A percentile compares a stretch with the other conserved stretches of the same genome.
phyloP scores from a whole-genome alignment of 2,888 invertebrate species.

The Lacanobia wlatinum region DNA sequence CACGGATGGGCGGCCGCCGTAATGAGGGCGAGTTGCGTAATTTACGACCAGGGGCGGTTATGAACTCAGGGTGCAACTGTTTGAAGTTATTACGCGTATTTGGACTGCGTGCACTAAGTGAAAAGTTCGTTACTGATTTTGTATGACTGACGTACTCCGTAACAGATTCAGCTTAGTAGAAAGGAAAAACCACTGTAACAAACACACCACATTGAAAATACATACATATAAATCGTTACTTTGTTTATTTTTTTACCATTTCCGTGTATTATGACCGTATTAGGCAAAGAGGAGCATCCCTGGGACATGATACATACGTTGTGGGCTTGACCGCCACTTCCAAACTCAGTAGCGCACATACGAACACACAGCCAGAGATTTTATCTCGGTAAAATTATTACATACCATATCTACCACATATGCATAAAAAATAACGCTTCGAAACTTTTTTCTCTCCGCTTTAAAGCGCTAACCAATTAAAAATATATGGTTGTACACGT shows the following conservation, averaged over 20 bases:
- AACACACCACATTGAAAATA: not conserved
- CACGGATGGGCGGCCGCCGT: conserved; percentile 84
- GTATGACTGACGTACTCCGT: conserved; percentile 1
- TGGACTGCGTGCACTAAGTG: conserved; percentile 71
- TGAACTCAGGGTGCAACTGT: conserved; percentile 83
- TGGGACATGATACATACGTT: conserved; percentile 13
- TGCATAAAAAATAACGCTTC: conserved; percentile 43
- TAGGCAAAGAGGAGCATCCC: conserved; percentile 23
- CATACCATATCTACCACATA: conserved; percentile 57
- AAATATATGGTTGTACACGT: conserved; percentile 20
- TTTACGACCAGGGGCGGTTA: conserved; percentile 81
- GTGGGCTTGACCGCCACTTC: conserved; percentile 53
- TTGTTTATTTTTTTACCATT: not conserved
- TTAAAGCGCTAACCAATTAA: conserved; percentile 31
- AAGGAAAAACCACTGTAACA: not conserved
- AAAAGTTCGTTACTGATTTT: conserved; percentile 29
- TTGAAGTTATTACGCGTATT: conserved; percentile 88
- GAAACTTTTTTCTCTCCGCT: conserved; percentile 31
- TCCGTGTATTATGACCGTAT: not conserved
- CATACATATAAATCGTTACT: not conserved
- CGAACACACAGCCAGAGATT: conserved; percentile 64
- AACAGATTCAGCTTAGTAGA: not conserved
- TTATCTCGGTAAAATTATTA: conserved; percentile 76
- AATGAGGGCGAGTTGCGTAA: conserved; percentile 88
- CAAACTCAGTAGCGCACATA: conserved; percentile 47